Base-by-base conservation (phyloP, 2,888 invertebrate genomes). In the Meliscaeva auricollis region DNA sequence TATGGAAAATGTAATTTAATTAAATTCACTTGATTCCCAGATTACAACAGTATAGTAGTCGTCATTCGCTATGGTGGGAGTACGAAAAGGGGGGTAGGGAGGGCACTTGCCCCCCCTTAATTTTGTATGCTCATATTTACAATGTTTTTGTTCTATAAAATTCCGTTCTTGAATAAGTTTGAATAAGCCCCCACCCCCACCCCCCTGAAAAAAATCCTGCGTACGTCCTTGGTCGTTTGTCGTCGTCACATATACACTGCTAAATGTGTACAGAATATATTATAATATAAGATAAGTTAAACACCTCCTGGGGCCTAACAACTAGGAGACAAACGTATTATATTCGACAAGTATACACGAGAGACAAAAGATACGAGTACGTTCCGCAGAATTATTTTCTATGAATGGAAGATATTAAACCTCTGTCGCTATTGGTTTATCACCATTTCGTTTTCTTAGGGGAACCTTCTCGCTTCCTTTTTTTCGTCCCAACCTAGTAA, bases 1-100 rank as follows among this genome's bases (percentile, higher is more conserved):
- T 80, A 69, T 80, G 80, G 74, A 56, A 62, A 80, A 54, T 69
- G 69, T 69, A 80, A 74, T 75, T 75, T 69, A 80, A 80, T 80
- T 80, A 80, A 80, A 80, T 75, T 69, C 58, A 75, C 80, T 64
- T 80, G 62, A 75, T 74, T 69, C 62, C 54, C 62, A 48, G 69
- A 80, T 75, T 75, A 62, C 69, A 54, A 52, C 17, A 72, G 48
- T 70, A 52, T 54, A 54, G 3, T 9, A 38, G 38, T 38, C 9
- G 38, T 38, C 38, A 3, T 38, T 38, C 11, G 38, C n/a, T n/a
- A n/a, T n/a, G n/a, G n/a, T n/a, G n/a, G n/a, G n/a, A n/a, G n/a
- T n/a, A n/a, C n/a, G n/a, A n/a, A n/a, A n/a, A n/a, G n/a, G n/a
- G n/a, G n/a, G n/a, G n/a, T n/a, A n/a, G n/a, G n/a, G n/a, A n/a